Percentiles rank a stretch among this genome's conserved stretches.
phyloP scores from a whole-genome alignment of 1,140 invertebrate genomes.

The Melipona quadrifasciata region DNA sequence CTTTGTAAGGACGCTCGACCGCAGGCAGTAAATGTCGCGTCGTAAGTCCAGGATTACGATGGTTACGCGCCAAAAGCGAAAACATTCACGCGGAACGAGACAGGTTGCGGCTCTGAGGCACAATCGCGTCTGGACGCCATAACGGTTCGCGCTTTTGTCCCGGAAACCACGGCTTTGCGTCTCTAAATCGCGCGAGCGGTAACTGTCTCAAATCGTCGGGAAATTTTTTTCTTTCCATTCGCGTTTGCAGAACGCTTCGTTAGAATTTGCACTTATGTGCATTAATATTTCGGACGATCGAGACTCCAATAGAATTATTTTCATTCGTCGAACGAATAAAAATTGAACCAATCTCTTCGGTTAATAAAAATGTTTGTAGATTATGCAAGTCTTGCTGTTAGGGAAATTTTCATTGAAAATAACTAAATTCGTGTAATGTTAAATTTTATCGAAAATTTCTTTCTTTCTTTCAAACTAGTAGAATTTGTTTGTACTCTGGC shows the following conservation, averaged over 20 bases:
- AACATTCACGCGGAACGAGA: conserved; percentile 52
- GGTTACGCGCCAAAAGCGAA: conserved; percentile 33
- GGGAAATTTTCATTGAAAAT: too few relatives aligned
- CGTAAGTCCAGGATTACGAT: conserved; percentile 15
- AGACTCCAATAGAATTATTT: background rate
- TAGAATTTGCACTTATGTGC: background rate
- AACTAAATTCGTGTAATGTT: too few relatives aligned
- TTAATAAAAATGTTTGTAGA: background rate
- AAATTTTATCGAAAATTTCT: too few relatives aligned
- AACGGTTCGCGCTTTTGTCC: conserved; percentile 51
- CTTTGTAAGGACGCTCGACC: background rate
- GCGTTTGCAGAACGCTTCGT: background rate
- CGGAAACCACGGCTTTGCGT: conserved; percentile 30
- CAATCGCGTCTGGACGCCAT: conserved; percentile 52
- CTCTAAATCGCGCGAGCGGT: background rate
- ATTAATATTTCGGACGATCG: background rate
- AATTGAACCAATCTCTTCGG: background rate
- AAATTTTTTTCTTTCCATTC: conserved; percentile 29
- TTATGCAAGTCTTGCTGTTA: background rate
- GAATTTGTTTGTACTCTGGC: too few relatives aligned
- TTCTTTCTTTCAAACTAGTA: too few relatives aligned
- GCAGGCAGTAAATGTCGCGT: background rate
- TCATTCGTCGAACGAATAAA: background rate
- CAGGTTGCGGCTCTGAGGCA: conserved; percentile 47
- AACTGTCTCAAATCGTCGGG: conserved; percentile 35